Evolutionary conservation across 2,888 invertebrate genomes (phyloP), one percentile per base, ranked within the genome.

Genomic region (Siphlonurus alternatus): DNA sequence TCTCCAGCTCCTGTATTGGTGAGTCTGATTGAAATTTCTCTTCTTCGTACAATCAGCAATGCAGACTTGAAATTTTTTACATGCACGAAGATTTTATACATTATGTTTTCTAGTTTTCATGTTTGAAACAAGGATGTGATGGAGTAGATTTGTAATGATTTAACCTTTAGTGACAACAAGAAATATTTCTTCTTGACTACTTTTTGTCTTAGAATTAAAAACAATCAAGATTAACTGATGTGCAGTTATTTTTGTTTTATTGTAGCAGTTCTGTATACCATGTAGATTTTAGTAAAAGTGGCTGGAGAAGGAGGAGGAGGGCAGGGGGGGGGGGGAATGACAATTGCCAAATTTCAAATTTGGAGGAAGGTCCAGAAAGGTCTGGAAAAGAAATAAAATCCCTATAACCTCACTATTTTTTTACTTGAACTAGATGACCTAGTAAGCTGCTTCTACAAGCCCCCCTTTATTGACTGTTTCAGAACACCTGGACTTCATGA

Each of bases 401-500:
- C n/a, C n/a, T 65, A 1, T 18, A 23, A 62, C 62, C 15, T 18
- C 19, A n/a, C 1, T 60, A 61, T 22, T 54, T 63, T 64, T 19
- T 25, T 20, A 23, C 7, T 3, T 25, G 63, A 25, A 23, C 5
- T 61, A 0, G 3, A 59, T 2, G 2, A 23, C 15, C 59, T 1
- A n/a, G 23, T 2, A 15, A 23, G 0, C 20, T 20, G 20, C 10
- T 53, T 53, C 15, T 15, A 53, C 15, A 53, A 53, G 10, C 53
- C n/a, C n/a, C n/a, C 53, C 15, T 15, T 53, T 53, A 15, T 53
- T n/a, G 10, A 53, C 15, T 53, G n/a, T 15, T n/a, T 53, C 70
- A 83, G 99, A 99, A 76, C 98, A 99, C 79, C 80, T 99, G 75
- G 99, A 99, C 78, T 99, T 97, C 75, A 88, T 98, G 83, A 90